Conservation (phyloP, 2,888 invertebrate species). For the Polyploca ridens region DNA sequence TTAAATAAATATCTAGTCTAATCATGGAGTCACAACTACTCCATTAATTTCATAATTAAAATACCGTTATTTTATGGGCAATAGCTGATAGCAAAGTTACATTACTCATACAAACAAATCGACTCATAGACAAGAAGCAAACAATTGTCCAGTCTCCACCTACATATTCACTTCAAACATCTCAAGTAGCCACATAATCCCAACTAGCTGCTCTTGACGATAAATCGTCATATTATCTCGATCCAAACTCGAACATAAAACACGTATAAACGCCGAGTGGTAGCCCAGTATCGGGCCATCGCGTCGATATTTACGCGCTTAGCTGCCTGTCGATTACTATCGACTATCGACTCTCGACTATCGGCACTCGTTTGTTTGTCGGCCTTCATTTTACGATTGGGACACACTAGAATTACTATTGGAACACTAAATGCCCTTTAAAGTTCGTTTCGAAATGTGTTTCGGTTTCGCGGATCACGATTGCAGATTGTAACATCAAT, state of each 20-base stretch:
- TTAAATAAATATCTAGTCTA: too few species aligned
- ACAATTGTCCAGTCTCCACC: constrained; percentile 23
- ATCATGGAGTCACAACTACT: too few species aligned
- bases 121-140: background rate
- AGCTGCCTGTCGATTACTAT: constrained; percentile 67
- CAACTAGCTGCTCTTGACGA: constrained; percentile 47
- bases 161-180: constrained; percentile 50
- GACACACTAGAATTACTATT: constrained; percentile 40
- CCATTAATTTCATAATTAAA: too few species aligned
- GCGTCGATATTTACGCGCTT: constrained; percentile 53
- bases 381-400: constrained; percentile 32
- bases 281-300: constrained; percentile 60
- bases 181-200: constrained; percentile 64
- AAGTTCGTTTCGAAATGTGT: background rate
- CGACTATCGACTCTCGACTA: constrained; percentile 62
- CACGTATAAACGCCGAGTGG: constrained; percentile 58
- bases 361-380: constrained; percentile 72
- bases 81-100: too few species aligned
- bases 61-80: too few species aligned
- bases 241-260: constrained; percentile 66
- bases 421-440: constrained; percentile 5
- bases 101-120: too few species aligned
- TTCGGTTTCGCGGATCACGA: background rate
- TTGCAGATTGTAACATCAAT: background rate
- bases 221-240: constrained; percentile 76